Percentiles rank a stretch among this genome's conserved stretches.
phyloP scores from a whole-genome alignment of 2,113 vertebrate species.

The Burhinus oedicnemus region DNA sequence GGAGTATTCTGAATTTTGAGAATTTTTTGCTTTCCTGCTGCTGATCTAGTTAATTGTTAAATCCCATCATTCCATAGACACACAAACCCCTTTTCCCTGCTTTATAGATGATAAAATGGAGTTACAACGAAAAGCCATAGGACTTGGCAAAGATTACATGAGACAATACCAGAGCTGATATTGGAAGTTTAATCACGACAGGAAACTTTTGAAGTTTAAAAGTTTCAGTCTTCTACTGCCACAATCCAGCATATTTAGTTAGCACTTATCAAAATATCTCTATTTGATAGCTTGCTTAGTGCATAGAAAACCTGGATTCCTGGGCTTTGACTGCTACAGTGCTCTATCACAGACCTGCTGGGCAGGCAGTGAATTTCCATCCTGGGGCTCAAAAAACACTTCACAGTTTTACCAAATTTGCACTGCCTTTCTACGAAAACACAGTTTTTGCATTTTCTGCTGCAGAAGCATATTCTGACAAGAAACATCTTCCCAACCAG shows the following conservation, averaged over 20 bases:
- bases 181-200: background rate
- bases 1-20: background rate
- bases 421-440: background rate
- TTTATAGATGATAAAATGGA: background rate
- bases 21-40: background rate
- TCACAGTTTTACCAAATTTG: background rate
- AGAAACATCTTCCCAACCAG: background rate
- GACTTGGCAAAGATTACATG: background rate
- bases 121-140: background rate
- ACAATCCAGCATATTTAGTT: background rate
- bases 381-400: background rate
- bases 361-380: rapidly evolving
- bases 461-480: background rate
- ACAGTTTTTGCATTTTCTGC: too few relatives aligned
- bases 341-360: background rate
- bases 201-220: background rate
- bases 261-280: background rate
- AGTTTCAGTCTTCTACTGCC: background rate
- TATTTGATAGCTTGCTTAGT: background rate
- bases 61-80: background rate
- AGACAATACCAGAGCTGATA: background rate
- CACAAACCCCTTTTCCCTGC: background rate
- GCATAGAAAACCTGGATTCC: background rate
- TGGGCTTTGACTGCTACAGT: background rate
- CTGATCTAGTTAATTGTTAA: background rate